Percentiles rank a stretch among this genome's conserved stretches.
Conservation (phyloP, 1,140 invertebrate species). For the Cardiocondyla obscurior region DNA sequence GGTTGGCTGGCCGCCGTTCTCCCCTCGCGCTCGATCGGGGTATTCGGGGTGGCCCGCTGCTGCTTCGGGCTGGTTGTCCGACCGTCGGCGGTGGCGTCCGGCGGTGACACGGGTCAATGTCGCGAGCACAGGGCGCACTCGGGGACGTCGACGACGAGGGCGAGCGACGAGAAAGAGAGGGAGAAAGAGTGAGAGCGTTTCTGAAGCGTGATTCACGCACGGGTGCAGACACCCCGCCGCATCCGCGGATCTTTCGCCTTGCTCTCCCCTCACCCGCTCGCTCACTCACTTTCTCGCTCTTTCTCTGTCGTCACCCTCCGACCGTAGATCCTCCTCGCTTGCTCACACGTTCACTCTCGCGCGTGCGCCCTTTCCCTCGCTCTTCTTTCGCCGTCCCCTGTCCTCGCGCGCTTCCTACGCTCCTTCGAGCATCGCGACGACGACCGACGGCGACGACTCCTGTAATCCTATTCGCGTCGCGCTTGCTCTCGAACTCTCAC, state of each 20-base stretch:
- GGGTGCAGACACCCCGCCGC: slow-evolving; percentile 70
- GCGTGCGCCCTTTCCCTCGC: slow-evolving; percentile 38
- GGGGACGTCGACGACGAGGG: slow-evolving; percentile 58
- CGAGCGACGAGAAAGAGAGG: slow-evolving; percentile 20
- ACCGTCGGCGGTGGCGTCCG: slow-evolving; percentile 30
- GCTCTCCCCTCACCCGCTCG: neutral
- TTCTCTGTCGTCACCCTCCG: neutral
- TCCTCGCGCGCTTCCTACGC: neutral
- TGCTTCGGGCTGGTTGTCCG: neutral
- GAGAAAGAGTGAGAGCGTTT: slow-evolving; percentile 62
- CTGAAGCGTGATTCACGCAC: slow-evolving; percentile 74
- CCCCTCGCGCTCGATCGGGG: slow-evolving; percentile 10
- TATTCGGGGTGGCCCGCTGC: neutral
- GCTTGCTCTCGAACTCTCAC: neutral
- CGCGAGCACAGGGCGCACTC: slow-evolving; percentile 47
- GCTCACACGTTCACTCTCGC: slow-evolving; percentile 31
- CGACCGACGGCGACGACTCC: neutral
- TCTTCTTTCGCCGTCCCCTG: neutral
- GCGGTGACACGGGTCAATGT: slow-evolving; percentile 68
- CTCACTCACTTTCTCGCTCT: neutral
- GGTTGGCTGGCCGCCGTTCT: slow-evolving; percentile 16
- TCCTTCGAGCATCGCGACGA: neutral
- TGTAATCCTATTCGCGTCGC: slow-evolving; percentile 19
- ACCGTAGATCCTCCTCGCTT: neutral
- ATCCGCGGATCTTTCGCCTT: slow-evolving; percentile 55